A percentile compares a stretch with the other conserved stretches of the same genome.
Conservation (phyloP, 35 echinoderm and acorn worm species). For the Apostichopus californicus region DNA sequence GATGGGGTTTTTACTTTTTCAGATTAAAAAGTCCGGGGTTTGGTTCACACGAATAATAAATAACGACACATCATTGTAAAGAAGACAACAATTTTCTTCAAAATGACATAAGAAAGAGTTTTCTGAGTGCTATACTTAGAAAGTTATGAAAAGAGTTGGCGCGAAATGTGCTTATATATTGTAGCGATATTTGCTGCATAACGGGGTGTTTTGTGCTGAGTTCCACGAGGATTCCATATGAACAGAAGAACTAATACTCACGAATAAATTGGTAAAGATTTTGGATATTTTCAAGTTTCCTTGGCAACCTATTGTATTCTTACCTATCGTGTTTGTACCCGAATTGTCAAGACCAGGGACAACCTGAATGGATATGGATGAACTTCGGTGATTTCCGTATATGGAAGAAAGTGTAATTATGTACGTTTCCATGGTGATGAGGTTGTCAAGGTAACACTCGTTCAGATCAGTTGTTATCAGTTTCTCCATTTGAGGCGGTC, state of each 20-base stretch:
- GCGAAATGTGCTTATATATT: no score
- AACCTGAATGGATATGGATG: background rate
- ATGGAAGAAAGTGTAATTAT: background rate
- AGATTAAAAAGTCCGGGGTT: no score
- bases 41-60: no score
- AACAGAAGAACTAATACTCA: background rate
- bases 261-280: background rate
- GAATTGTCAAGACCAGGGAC: constrained; percentile 8
- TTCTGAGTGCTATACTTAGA: no score
- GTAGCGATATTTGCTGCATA: no score
- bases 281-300: background rate
- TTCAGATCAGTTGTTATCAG: constrained; percentile 19
- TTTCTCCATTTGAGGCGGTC: constrained; percentile 7
- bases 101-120: no score
- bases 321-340: background rate
- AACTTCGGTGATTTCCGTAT: constrained; percentile 40
- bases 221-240: background rate
- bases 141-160: no score
- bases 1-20: no score
- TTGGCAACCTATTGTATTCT: background rate
- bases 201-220: no score
- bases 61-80: no score
- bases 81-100: no score
- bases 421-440: constrained; percentile 36
- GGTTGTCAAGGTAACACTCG: constrained; percentile 10